Base-by-base conservation (phyloP, 2,113 vertebrate genomes). In the Struthidea cinerea region DNA sequence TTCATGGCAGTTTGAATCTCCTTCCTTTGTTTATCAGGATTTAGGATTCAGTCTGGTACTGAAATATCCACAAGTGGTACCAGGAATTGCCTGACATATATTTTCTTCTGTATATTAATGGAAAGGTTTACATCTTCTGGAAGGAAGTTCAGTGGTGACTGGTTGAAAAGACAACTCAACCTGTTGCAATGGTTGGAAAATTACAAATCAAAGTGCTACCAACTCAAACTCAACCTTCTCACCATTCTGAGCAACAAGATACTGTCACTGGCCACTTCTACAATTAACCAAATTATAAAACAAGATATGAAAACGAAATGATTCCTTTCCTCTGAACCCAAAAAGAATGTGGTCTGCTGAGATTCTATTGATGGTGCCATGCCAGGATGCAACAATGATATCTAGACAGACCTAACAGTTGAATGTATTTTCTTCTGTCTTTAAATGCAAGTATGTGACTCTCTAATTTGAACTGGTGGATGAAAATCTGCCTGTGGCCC, bases 101-200 rank as follows among this genome's bases (percentile, higher is more conserved):
- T 74, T 87, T 93, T 59, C 59, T 65, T 65, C 59, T 69, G 12
- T 27, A 3, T 52, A 21, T 56, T 47, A 74, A 73, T 17, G 16
- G 49, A 56, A 84, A 81, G 9, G 6, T 65, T 52, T 60, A 30
- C 18, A 52, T n/a, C 64, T 87, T 87, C n/a, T 30, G 17, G 60
- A 81, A 77, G 49, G 14, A 52, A 64, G 44, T 59, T 59, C 59
- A 17, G 6, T 6, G 6, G 16, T 27, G 22, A 74, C 1, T 16
- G 11, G 16, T 21, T 56, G 60, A 90, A 80, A 87, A 87, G n/a
- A 56, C 20, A 55, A n/a, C 57, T 57, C 22, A 47, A 39, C 13
- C 22, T 81, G 42, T 33, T 87, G 65, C 37, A 92, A 77, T 69
- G 46, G 18, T 46, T 77, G 33, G 33, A 80, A 77, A 93, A 87